Conservation (phyloP, 2,888 invertebrate species). For the Drosophila acutilabella region DNA sequence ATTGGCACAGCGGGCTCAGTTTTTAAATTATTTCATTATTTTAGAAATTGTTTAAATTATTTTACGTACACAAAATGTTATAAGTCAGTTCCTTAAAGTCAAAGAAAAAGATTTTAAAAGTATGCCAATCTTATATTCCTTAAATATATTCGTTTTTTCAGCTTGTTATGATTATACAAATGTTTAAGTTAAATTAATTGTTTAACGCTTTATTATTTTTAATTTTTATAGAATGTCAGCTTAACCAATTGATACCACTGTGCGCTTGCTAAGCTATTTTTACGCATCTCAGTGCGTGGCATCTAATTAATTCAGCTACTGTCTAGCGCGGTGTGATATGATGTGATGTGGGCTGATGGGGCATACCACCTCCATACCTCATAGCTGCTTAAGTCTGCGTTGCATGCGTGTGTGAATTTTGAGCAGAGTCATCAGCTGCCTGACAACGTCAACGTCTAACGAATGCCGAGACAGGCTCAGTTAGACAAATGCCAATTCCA, state of each 20-base stretch:
- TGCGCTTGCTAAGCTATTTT: constrained; percentile 47
- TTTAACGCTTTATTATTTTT: not conserved
- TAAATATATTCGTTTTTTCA: no score
- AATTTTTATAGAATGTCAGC: not conserved
- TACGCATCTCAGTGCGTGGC: constrained; percentile 61
- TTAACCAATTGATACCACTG: constrained; percentile 31
- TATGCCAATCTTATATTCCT: no score
- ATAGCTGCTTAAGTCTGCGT: constrained; percentile 1
- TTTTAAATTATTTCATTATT: not conserved
- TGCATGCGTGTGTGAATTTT: constrained; percentile 78
- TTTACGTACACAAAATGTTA: no score
- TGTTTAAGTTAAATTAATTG: no score
- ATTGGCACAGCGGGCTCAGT: constrained; percentile 41
- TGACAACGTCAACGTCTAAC: constrained; percentile 35
- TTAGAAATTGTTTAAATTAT: not conserved
- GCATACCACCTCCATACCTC: constrained; percentile 14
- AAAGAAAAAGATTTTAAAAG: no score
- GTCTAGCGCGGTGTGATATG: constrained; percentile 41
- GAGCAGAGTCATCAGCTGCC: constrained; percentile 71
- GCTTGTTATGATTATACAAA: no score
- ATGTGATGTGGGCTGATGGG: constrained; percentile 27
- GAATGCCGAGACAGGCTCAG: constrained; percentile 15
- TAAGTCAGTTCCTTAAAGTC: no score
- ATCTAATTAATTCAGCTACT: constrained; percentile 82
- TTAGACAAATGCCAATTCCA: constrained; percentile 25